Conservation (phyloP, 2,888 invertebrate species). For the Mimachlamys varia region DNA sequence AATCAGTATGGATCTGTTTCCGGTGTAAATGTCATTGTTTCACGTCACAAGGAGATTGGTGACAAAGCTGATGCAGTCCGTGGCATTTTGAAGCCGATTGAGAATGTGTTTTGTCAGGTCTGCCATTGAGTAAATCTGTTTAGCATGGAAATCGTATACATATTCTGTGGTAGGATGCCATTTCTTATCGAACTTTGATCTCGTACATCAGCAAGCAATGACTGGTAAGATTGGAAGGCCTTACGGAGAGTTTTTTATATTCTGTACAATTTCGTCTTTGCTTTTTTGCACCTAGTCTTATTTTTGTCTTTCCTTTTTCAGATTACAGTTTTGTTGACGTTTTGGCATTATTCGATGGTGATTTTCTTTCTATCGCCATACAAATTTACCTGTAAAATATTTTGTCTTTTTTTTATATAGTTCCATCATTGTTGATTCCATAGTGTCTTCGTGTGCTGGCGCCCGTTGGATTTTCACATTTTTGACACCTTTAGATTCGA, state of each 20-base stretch:
- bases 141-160: not conserved
- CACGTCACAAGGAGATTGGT: not conserved
- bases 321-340: no score
- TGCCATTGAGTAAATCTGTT: not conserved
- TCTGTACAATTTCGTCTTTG: not conserved
- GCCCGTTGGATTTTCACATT: no score
- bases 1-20: not conserved
- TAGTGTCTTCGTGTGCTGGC: no score
- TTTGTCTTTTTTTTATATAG: no score
- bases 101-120: not conserved
- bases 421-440: no score
- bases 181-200: not conserved
- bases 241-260: not conserved
- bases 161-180: not conserved
- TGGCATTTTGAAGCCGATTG: not conserved
- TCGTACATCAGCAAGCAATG: not conserved
- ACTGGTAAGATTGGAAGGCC: not conserved
- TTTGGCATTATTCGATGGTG: no score
- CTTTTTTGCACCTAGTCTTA: no score
- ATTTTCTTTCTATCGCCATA: no score
- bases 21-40: not conserved
- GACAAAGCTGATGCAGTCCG: not conserved
- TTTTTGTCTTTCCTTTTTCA: no score
- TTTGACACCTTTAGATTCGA: no score
- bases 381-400: no score